Conservation (phyloP, 2,113 vertebrate genomes). For the Laticauda colubrina region DNA sequence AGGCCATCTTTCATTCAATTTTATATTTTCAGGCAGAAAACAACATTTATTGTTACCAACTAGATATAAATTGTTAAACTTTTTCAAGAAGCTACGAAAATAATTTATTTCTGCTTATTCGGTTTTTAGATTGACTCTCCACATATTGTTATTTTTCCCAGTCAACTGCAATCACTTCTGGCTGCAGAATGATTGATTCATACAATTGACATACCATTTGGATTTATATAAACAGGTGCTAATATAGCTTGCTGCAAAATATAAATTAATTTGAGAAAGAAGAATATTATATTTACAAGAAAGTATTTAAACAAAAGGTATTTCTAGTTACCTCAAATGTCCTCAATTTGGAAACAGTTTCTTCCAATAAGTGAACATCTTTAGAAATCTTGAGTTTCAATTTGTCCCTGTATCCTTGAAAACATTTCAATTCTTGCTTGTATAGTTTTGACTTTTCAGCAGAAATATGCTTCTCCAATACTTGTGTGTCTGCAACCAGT, state of each 20-base stretch:
- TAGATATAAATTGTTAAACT: neutral
- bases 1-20: neutral
- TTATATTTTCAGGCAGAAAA: neutral
- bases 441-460: slow-evolving; percentile 53
- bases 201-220: neutral
- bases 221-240: neutral
- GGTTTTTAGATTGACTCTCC: neutral
- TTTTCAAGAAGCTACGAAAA: neutral
- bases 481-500: slow-evolving; percentile 73
- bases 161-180: neutral
- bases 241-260: neutral
- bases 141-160: neutral
- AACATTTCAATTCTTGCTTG: slow-evolving; percentile 66
- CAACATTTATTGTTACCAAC: neutral
- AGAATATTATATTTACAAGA: neutral
- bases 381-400: slow-evolving; percentile 76
- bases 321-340: slow-evolving; percentile 80
- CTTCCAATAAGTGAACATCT: slow-evolving; percentile 80
- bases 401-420: slow-evolving; percentile 78
- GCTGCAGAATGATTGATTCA: neutral
- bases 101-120: neutral
- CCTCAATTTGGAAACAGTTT: slow-evolving; percentile 81
- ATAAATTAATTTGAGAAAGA: neutral
- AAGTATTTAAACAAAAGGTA: neutral
- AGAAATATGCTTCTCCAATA: slow-evolving; percentile 62